Conservation (phyloP, 2,888 invertebrate genomes). For the Elmis aenea region DNA sequence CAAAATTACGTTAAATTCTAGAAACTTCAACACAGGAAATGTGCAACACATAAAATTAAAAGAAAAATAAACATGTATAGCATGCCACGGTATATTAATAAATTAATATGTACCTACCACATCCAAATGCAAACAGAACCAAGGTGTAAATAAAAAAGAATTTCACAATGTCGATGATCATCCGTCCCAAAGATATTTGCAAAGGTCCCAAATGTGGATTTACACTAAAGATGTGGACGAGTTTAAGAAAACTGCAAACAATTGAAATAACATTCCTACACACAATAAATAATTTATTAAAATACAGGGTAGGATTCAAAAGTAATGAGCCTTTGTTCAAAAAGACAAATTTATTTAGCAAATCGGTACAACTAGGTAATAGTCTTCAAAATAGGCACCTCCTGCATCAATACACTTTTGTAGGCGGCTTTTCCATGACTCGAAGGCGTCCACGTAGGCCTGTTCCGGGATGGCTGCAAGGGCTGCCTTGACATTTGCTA, state of each 20-base stretch:
- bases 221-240: constrained; percentile 95
- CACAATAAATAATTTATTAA: constrained; percentile 6
- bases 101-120: constrained; percentile 67
- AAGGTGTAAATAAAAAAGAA: constrained; percentile 93
- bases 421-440: too few species aligned
- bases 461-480: too few species aligned
- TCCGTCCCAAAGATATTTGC: constrained; percentile 89
- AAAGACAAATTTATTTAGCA: too few species aligned
- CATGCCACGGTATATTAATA: constrained; percentile 5
- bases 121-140: constrained; percentile 92
- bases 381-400: too few species aligned
- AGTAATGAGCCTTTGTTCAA: too few species aligned
- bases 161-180: constrained; percentile 93
- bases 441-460: too few species aligned
- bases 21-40: constrained; percentile 1
- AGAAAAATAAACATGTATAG: background rate
- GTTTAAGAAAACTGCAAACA: constrained; percentile 74
- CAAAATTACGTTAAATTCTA: background rate
- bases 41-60: constrained; percentile 1
- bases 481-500: too few species aligned
- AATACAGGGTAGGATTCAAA: too few species aligned
- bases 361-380: too few species aligned
- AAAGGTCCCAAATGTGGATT: constrained; percentile 92
- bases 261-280: background rate
- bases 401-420: too few species aligned